Evolutionary conservation across 1,140 invertebrate genomes (phyloP), one percentile per base, ranked within the genome.

Genomic region (Protaetia brevitarsis): DNA sequence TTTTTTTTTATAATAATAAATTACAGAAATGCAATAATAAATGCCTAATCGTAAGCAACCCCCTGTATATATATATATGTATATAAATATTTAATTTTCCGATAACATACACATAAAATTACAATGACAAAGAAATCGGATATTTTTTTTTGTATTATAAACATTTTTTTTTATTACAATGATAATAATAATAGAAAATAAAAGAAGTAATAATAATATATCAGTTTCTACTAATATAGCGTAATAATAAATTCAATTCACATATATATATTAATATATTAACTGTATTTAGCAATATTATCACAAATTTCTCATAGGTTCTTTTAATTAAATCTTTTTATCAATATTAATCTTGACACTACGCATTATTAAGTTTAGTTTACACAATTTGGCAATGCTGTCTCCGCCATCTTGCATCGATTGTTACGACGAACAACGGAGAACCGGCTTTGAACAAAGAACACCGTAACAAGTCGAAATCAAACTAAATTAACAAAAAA

Each of bases 231-330:
- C 41, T 23, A 51, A 19, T 51, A 51, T 51, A 51, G 41, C n/a
- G n/a, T n/a, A n/a, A 21, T 51, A 36, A 36, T 36, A 51, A 51
- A 19, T 51, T 51, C 16, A 51, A 51, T 51, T 51, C 41, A 19
- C 41, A 51, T 51, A 51, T n/a, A n/a, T n/a, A n/a, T 51, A 51
- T 51, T 51, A 51, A 51, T 51, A 51, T 51, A 51, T 51, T 51
- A 51, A 23, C 26, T 51, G 41, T 51, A 51, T 51, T 51, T 51
- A 51, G 41, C 41, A 51, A 51, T 51, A 51, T 51, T 51, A 51
- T 51, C 41, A 51, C 41, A 51, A 51, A 51, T 51, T 51, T 51
- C 41, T 51, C 41, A 51, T 51, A 51, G 41, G 41, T 51, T 51
- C 41, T 51, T 23, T n/a, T n/a, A n/a, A 51, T 51, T 51, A 51